Conservation (phyloP, 2,888 invertebrate genomes). For the Flexamia atlantica region DNA sequence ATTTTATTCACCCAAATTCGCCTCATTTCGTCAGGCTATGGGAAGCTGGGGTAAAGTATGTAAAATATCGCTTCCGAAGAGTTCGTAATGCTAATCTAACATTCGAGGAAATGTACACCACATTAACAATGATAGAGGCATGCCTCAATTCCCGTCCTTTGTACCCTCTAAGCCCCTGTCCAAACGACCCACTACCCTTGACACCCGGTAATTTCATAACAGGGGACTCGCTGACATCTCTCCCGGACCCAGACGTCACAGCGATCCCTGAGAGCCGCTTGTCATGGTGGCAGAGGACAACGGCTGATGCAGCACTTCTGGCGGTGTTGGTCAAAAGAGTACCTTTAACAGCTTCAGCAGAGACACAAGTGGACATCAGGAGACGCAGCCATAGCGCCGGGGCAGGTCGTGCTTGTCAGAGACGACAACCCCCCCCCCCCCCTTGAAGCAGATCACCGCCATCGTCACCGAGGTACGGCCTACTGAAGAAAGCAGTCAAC, state of each 20-base stretch:
- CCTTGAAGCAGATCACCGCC: conserved; percentile 42
- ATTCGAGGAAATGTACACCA: background rate
- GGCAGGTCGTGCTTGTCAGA: background rate
- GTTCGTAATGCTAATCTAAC: background rate
- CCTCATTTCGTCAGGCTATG: too few species aligned
- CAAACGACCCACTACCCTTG: conserved; percentile 65
- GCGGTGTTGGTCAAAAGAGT: conserved; percentile 32
- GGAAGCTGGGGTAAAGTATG: background rate
- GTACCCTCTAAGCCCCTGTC: conserved; percentile 66
- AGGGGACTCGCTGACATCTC: conserved; percentile 61
- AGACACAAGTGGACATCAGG: conserved; percentile 26
- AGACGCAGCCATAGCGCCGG: background rate
- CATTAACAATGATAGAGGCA: conserved; percentile 66
- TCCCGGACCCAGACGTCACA: conserved; percentile 60
- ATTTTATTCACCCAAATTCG: too few species aligned
- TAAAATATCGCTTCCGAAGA: background rate
- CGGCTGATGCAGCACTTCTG: conserved; percentile 47
- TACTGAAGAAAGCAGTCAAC: conserved; percentile 6
- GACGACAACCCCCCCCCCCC: conserved; percentile 34
- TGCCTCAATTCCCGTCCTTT: conserved; percentile 69
- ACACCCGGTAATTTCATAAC: conserved; percentile 71
- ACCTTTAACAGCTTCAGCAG: background rate
- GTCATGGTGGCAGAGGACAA: conserved; percentile 36
- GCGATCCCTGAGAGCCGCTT: conserved; percentile 10
- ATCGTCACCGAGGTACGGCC: background rate